Evolutionary conservation across 1,140 invertebrate species (phyloP).

Genomic region (Bombus confusus): DNA sequence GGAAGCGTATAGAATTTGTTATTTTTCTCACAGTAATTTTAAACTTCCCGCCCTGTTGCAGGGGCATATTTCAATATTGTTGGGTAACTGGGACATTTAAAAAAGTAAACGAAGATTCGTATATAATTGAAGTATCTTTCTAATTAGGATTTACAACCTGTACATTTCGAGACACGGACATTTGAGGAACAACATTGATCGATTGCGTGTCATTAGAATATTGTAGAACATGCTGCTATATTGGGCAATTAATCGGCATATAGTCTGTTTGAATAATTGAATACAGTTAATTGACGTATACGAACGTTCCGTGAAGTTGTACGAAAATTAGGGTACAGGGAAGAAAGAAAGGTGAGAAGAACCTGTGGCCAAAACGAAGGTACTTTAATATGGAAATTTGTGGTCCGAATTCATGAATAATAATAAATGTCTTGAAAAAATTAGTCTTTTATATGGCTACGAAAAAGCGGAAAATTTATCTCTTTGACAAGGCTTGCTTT

Average conservation of each 20-base stretch:
- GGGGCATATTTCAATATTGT: no score
- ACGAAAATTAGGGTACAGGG: background rate
- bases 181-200: no score
- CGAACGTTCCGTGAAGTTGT: background rate
- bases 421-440: constrained; percentile 20
- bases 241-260: background rate
- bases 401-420: constrained; percentile 30
- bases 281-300: background rate
- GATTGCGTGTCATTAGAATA: background rate
- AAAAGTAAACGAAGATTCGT: no score
- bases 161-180: no score
- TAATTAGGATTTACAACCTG: no score
- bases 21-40: background rate
- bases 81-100: no score
- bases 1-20: background rate
- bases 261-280: background rate
- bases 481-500: background rate
- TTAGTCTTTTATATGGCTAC: background rate
- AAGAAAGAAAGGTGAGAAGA: background rate
- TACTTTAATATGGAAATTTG: constrained; percentile 23
- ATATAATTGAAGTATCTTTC: no score
- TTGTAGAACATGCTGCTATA: background rate
- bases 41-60: no score
- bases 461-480: constrained; percentile 10
- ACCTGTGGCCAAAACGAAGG: background rate